Evolutionary conservation across 2,888 invertebrate genomes (phyloP).

Genomic region (Stenoptilia bipunctidactyla): DNA sequence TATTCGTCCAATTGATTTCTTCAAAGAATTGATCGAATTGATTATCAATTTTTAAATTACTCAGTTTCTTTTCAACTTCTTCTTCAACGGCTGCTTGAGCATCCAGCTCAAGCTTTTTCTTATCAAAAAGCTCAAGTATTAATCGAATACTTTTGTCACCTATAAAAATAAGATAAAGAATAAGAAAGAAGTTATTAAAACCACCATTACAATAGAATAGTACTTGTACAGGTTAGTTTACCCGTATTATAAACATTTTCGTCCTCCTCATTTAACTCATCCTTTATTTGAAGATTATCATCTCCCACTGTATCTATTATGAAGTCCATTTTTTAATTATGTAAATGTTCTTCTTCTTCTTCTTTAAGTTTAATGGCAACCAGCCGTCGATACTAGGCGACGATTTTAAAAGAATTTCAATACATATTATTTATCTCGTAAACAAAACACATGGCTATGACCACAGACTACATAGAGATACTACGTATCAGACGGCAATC

Average conservation of each 20-base stretch:
- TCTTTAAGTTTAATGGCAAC: too few relatives aligned
- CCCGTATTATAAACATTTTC: constrained; percentile 16
- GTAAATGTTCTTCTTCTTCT: too few relatives aligned
- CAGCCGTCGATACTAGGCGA: too few relatives aligned
- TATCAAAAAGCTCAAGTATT: constrained; percentile 40
- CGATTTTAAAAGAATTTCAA: too few relatives aligned
- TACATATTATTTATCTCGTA: too few relatives aligned
- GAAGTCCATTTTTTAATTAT: constrained; percentile 55
- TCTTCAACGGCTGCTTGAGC: constrained; percentile 29
- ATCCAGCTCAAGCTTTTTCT: constrained; percentile 46
- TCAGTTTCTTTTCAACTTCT: constrained; percentile 37
- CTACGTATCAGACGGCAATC: too few relatives aligned
- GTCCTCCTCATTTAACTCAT: constrained; percentile 30
- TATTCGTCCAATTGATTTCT: constrained; percentile 51
- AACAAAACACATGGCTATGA: too few relatives aligned
- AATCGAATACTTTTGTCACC: constrained; percentile 33
- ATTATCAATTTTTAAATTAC: constrained; percentile 38
- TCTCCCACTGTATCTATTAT: constrained; percentile 71
- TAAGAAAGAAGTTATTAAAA: neutral
- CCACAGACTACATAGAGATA: too few relatives aligned
- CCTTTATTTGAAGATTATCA: constrained; percentile 41
- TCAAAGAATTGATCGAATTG: constrained; percentile 48
- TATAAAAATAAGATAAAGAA: neutral
- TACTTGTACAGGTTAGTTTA: too few relatives aligned
- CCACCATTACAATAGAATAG: neutral